phyloP scores from a whole-genome alignment of 2,888 invertebrate genomes.

The Linhomoeus sp. region DNA sequence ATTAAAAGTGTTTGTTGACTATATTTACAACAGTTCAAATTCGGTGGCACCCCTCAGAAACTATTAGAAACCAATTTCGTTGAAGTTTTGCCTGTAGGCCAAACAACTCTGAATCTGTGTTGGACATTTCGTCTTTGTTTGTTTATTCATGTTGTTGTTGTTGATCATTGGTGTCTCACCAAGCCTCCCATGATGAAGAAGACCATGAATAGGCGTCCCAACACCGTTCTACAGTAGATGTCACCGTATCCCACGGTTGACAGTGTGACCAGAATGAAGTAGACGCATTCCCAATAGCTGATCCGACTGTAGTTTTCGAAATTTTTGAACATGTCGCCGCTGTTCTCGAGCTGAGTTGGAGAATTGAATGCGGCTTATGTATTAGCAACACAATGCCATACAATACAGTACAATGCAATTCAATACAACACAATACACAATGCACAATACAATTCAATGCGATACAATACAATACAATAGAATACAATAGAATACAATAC shows the following conservation, averaged over 20 bases:
- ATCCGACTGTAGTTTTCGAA: conserved; percentile 78
- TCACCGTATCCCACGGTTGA: conserved; percentile 52
- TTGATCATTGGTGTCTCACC: too few species aligned
- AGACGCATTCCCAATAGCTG: conserved; percentile 95
- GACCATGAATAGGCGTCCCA: conserved; percentile 92
- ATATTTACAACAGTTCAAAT: too few species aligned
- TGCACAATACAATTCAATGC: too few species aligned
- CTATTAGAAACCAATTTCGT: too few species aligned
- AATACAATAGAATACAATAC: too few species aligned
- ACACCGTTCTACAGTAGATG: conserved; percentile 83
- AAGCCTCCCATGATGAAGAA: conserved; percentile 98
- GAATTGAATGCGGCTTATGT: neutral
- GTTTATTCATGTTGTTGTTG: too few species aligned
- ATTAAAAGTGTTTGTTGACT: too few species aligned
- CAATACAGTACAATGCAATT: neutral
- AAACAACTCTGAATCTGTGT: too few species aligned
- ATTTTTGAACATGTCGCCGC: conserved; percentile 75
- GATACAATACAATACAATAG: too few species aligned
- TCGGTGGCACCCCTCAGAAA: too few species aligned
- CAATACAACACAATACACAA: neutral
- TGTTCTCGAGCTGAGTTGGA: conserved; percentile 71
- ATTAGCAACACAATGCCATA: neutral
- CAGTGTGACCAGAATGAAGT: conserved; percentile 98
- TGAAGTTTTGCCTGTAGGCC: too few species aligned
- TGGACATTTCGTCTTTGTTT: too few species aligned